These are phyloP conservation scores for Acleris literana DNA, from an alignment of 2,888 invertebrate species.

Conservation along the genomic window DNA sequence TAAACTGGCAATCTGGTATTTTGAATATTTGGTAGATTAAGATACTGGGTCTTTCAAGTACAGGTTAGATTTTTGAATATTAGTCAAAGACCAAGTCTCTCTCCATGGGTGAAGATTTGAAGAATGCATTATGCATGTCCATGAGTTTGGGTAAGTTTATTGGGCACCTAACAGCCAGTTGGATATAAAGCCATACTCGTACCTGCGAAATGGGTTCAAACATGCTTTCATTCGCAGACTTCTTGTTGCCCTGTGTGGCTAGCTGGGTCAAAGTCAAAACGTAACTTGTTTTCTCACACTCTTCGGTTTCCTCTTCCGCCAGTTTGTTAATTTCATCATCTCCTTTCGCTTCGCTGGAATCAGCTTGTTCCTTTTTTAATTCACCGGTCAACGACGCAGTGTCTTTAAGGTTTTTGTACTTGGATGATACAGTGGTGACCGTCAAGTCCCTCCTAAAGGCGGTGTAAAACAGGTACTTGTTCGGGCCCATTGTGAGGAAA, in stretches of 20 bases:
- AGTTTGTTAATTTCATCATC: constrained; percentile 44
- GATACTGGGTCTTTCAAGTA: no score
- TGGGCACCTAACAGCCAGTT: no score
- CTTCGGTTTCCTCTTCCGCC: constrained; percentile 57
- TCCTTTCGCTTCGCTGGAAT: constrained; percentile 46
- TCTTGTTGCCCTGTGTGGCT: constrained; percentile 47
- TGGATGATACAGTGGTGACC: constrained; percentile 82
- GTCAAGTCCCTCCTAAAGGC: constrained; percentile 84
- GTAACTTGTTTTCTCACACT: constrained; percentile 85
- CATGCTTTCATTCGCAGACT: constrained; percentile 56
- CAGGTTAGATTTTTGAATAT: no score
- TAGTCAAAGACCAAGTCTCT: no score
- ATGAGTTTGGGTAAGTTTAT: no score
- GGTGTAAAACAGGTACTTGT: constrained; percentile 85
- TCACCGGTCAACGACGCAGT: constrained; percentile 45
- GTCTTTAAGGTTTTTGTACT: constrained; percentile 67
- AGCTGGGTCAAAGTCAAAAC: constrained; percentile 87
- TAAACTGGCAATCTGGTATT: no score
- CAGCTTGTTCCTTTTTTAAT: constrained; percentile 45
- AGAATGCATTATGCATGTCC: no score
- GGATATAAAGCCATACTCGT: constrained; percentile 7
- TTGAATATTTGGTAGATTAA: no score
- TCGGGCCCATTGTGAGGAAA: constrained; percentile 86
- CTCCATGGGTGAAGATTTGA: no score
- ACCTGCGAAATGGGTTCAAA: constrained; percentile 88